Evolutionary conservation across 2,888 invertebrate genomes (phyloP).

Genomic region (Auanema freiburgensis): DNA sequence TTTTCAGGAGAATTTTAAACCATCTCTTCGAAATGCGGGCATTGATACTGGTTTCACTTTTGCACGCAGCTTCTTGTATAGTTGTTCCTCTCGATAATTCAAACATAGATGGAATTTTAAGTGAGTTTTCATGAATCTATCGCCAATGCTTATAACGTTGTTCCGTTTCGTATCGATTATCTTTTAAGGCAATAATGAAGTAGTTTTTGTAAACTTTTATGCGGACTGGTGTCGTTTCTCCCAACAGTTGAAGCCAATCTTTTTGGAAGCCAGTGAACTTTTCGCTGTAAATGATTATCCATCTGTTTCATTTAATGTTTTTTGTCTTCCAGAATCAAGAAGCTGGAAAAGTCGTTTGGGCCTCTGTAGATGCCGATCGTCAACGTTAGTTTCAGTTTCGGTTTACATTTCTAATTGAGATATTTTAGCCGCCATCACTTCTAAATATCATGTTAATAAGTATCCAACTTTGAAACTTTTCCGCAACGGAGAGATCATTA

Average conservation of each 20-base stretch:
- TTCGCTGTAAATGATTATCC: conserved; percentile 66
- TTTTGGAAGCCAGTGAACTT: conserved; percentile 90
- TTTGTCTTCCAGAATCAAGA: conserved; percentile 65
- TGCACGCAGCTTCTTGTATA: conserved; percentile 1
- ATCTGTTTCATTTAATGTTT: conserved; percentile 4
- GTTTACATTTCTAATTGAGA: conserved; percentile 2
- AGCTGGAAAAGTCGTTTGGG: conserved; percentile 83
- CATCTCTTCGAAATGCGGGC: conserved; percentile 5
- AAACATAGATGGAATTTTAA: conserved; percentile 34
- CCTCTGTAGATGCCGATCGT: conserved; percentile 93
- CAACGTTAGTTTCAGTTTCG: conserved; percentile 73
- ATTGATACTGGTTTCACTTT: conserved; percentile 7
- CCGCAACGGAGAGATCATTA: conserved; percentile 66
- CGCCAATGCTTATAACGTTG: not conserved
- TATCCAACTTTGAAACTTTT: conserved; percentile 96
- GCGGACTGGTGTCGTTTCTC: conserved; percentile 99
- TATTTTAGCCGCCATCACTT: conserved; percentile 75
- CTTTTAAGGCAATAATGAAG: conserved; percentile 74
- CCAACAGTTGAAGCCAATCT: conserved; percentile 91
- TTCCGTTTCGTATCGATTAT: not conserved
- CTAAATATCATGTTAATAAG: conserved; percentile 91
- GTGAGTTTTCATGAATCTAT: conserved; percentile 20
- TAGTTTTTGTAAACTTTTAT: conserved; percentile 97
- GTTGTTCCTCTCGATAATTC: conserved; percentile 30
- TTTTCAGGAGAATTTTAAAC: not conserved